Evolutionary conservation across 1,140 invertebrate species (phyloP).

Genomic region (Dendroctonus ponderosae): DNA sequence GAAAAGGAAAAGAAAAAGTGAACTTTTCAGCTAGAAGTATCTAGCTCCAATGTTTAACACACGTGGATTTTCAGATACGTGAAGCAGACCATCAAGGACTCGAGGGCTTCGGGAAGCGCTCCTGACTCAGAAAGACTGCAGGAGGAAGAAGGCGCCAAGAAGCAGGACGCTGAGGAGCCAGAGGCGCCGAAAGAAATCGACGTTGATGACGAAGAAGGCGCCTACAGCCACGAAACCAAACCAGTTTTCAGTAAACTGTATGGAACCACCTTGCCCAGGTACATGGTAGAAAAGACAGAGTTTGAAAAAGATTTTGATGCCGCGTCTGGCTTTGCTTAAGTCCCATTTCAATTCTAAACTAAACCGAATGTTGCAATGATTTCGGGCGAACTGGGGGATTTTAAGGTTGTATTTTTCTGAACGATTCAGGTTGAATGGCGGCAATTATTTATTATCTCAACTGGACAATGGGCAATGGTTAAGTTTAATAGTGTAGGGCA

Average conservation of each 20-base stretch:
- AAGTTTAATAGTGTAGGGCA: too few relatives aligned
- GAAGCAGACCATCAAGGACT: conserved; percentile 20
- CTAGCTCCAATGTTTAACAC: neutral
- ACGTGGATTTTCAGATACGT: conserved; percentile 12
- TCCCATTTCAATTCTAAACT: too few relatives aligned
- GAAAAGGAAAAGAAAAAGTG: conserved; percentile 17
- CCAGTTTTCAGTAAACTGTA: conserved; percentile 62
- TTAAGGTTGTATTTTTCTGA: too few relatives aligned
- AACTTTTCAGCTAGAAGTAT: neutral
- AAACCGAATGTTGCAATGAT: too few relatives aligned
- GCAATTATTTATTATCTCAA: too few relatives aligned
- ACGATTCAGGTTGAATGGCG: too few relatives aligned
- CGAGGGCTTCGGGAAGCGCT: conserved; percentile 20
- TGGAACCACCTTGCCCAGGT: conserved; percentile 63
- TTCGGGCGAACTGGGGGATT: too few relatives aligned
- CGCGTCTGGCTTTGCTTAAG: conserved; percentile 21
- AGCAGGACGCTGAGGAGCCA: conserved; percentile 36
- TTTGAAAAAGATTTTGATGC: conserved; percentile 66
- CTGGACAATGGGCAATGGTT: too few relatives aligned
- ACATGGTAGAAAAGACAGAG: conserved; percentile 65
- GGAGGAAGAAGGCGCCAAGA: conserved; percentile 37
- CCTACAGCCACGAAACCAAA: conserved; percentile 62
- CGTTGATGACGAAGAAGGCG: conserved; percentile 54
- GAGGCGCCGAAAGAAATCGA: conserved; percentile 56
- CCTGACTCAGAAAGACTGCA: conserved; percentile 41